These are phyloP conservation scores for Gandaritis pyraliata DNA, from an alignment of 2,888 invertebrate genomes.

Conservation along the genomic window DNA sequence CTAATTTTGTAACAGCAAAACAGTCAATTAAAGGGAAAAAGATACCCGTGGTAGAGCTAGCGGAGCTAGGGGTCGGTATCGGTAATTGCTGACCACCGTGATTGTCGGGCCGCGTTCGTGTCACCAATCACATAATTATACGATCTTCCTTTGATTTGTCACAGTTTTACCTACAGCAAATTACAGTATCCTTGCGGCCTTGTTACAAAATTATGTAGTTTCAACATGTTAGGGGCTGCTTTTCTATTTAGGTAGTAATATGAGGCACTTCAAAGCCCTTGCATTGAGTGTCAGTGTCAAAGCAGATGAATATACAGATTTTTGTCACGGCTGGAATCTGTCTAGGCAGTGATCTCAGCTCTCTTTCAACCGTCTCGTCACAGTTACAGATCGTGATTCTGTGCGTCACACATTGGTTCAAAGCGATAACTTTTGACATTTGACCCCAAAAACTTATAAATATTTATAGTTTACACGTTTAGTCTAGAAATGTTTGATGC, in stretches of 20 bases:
- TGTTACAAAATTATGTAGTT: no score
- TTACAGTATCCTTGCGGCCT: no score
- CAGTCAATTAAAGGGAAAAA: constrained; percentile 22
- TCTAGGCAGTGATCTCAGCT: no score
- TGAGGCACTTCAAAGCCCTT: no score
- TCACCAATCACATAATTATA: neutral
- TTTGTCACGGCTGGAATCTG: no score
- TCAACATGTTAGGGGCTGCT: no score
- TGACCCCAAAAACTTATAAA: constrained; percentile 55
- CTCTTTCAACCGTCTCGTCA: constrained; percentile 33
- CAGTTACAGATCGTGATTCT: constrained; percentile 53
- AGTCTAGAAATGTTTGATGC: constrained; percentile 17
- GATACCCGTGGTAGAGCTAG: constrained; percentile 19
- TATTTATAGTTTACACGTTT: constrained; percentile 38
- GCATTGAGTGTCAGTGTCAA: no score
- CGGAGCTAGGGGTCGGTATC: constrained; percentile 30
- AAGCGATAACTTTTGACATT: constrained; percentile 53
- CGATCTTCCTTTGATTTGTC: no score
- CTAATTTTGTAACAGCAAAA: constrained; percentile 18
- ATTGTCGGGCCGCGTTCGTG: constrained; percentile 4
- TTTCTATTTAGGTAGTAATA: no score
- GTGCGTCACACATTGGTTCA: constrained; percentile 55
- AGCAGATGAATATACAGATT: no score
- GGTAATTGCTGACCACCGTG: constrained; percentile 22
- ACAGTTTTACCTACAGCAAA: no score